phyloP scores from a whole-genome alignment of 2,888 invertebrate species.

The Leptothorax acervorum region DNA sequence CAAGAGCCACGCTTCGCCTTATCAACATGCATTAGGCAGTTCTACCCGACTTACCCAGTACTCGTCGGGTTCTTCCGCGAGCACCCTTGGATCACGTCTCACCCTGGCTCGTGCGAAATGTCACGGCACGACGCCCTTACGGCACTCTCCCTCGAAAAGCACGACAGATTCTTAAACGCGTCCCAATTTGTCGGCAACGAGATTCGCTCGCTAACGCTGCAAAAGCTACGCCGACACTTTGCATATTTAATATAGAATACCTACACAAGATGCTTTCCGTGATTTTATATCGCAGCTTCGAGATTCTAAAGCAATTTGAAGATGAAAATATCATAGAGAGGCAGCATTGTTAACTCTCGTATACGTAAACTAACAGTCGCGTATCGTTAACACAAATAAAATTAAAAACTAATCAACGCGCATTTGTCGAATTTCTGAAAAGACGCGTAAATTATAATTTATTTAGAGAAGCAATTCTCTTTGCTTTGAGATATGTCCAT shows the following conservation, averaged over 20 bases:
- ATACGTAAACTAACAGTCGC: neutral
- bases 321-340: neutral
- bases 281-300: slow-evolving; percentile 38
- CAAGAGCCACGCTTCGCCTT: slow-evolving; percentile 72
- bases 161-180: slow-evolving; percentile 54
- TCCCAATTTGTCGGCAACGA: slow-evolving; percentile 49
- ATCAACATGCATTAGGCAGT: slow-evolving; percentile 81
- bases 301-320: slow-evolving; percentile 22
- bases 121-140: slow-evolving; percentile 48
- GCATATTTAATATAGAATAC: slow-evolving; percentile 47
- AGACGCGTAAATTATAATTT: neutral
- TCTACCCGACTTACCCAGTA: slow-evolving; percentile 76
- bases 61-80: slow-evolving; percentile 68
- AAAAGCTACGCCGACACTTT: slow-evolving; percentile 46
- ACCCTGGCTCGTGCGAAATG: slow-evolving; percentile 56
- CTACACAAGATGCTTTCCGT: slow-evolving; percentile 19
- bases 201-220: slow-evolving; percentile 47
- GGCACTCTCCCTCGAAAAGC: slow-evolving; percentile 40
- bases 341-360: neutral
- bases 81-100: slow-evolving; percentile 67
- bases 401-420: neutral
- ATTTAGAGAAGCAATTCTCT: neutral
- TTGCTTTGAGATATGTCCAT: neutral
- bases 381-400: neutral
- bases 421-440: neutral